Conservation (phyloP, 2,113 vertebrate genomes). For the Rhinogobius similis region DNA sequence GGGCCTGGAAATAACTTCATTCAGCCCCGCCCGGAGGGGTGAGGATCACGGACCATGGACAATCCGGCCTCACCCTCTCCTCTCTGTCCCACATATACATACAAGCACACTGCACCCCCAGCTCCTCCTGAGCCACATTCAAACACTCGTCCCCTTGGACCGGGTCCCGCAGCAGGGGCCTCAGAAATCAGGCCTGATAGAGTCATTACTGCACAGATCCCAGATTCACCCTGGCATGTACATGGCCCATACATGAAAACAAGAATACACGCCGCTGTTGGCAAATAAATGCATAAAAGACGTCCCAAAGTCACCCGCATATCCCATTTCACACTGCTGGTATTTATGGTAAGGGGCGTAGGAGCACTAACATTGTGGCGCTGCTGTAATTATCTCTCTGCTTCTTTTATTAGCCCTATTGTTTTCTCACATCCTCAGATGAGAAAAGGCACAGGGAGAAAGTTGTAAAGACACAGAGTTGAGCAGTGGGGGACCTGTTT, state of each 20-base stretch:
- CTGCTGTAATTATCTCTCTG: constrained; percentile 57
- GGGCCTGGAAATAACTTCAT: constrained; percentile 79
- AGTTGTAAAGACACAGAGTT: constrained; percentile 60
- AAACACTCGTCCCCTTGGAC: constrained; percentile 54
- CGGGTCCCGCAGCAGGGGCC: constrained; percentile 53
- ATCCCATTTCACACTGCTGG: constrained; percentile 50
- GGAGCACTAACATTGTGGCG: constrained; percentile 41
- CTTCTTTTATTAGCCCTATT: constrained; percentile 67
- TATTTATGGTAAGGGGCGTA: constrained; percentile 45
- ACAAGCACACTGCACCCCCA: constrained; percentile 26
- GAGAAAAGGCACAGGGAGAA: constrained; percentile 34
- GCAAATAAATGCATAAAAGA: constrained; percentile 28
- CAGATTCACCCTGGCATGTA: constrained; percentile 60
- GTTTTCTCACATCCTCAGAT: constrained; percentile 67
- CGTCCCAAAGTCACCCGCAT: constrained; percentile 35
- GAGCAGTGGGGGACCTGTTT: constrained; percentile 65
- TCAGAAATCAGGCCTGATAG: constrained; percentile 65
- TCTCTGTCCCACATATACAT: constrained; percentile 15
- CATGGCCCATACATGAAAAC: constrained; percentile 35
- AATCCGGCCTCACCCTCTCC: constrained; percentile 54
- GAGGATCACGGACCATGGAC: constrained; percentile 61
- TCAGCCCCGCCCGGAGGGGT: constrained; percentile 58
- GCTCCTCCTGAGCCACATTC: constrained; percentile 50
- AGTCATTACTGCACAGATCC: constrained; percentile 71
- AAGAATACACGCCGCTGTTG: constrained; percentile 27